Evolutionary conservation across 2,113 vertebrate genomes (phyloP).

Genomic region (Cyphotilapia sp.): DNA sequence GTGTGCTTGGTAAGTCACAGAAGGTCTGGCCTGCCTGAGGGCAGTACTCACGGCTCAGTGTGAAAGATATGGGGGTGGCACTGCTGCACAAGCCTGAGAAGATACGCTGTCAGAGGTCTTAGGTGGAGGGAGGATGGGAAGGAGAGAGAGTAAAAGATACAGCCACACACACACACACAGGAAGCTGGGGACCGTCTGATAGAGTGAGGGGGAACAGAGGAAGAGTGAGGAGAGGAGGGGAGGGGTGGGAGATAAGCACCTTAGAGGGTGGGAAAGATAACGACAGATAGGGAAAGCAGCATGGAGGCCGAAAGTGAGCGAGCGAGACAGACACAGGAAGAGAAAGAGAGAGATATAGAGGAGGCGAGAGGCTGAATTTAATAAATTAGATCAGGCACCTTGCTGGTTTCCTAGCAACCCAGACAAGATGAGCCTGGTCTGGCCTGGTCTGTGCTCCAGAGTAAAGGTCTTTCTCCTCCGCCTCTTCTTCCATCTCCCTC

Average conservation of each 20-base stretch:
- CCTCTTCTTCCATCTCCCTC: background rate
- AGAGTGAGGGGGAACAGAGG: background rate
- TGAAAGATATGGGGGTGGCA: slow-evolving; percentile 51
- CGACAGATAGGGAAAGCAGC: slow-evolving; percentile 50
- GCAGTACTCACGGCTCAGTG: slow-evolving; percentile 19
- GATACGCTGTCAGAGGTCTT: slow-evolving; percentile 46
- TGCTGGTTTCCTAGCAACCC: slow-evolving; percentile 74
- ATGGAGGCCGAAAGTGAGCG: slow-evolving; percentile 34
- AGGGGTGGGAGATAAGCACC: slow-evolving; percentile 46
- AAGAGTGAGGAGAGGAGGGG: slow-evolving; percentile 8
- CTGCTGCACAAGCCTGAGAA: slow-evolving; percentile 28
- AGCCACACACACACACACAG: background rate
- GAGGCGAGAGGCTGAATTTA: slow-evolving; percentile 63
- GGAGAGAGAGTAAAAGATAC: background rate
- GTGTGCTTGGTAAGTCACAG: slow-evolving; percentile 23
- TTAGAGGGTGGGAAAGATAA: slow-evolving; percentile 56
- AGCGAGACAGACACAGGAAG: slow-evolving; percentile 34
- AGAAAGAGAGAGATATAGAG: slow-evolving; percentile 34
- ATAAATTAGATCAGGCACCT: slow-evolving; percentile 73
- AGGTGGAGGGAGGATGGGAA: slow-evolving; percentile 25
- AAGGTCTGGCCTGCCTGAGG: slow-evolving; percentile 43
- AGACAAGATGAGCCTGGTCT: slow-evolving; percentile 56
- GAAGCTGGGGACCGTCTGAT: slow-evolving; percentile 1
- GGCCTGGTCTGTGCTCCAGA: slow-evolving; percentile 57
- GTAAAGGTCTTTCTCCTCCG: slow-evolving; percentile 48